Base-by-base conservation (phyloP, 2,113 vertebrate genomes). In the Vimba vimba region DNA sequence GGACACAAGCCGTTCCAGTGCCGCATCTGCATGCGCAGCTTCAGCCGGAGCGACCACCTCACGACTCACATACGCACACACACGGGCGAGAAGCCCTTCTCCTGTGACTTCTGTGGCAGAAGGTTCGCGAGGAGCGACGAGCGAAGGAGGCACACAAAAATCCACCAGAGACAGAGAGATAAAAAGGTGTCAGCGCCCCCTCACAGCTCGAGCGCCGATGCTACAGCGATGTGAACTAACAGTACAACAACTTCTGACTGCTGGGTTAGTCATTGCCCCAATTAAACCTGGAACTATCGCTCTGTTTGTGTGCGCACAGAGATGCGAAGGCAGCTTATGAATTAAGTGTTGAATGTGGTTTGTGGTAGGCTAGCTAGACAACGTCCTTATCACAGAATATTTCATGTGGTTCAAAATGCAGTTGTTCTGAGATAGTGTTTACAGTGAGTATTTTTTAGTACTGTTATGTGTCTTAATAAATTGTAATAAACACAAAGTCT, bases 41-140 rank as follows among this genome's bases (percentile, higher is more conserved):
- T 98, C 93, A 97, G 97, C 94, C 96, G 97, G 47, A 98, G 97
- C 85, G 97, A 98, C 93, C 97, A 98, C 92, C 95, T 98, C 78
- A 97, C 97, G 90, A 97, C 97, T 10, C 97, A 99, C 92, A 98
- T 98, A 84, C 97, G 97, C 85, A 98, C 97, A 6, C 97, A 99
- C 95, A 99, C 97, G 0, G 97, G 97, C 0, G 97, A 99, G 92
- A 99, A 99, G 87, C 97, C 97, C 66, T 98, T 98, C 83, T 96
- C 97, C 84, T 99, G 97, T 91, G 97, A 99, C 88, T 96, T 96
- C 93, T 99, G 97, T 25, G 97, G 97, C 75, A 93, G 97, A 27
- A 98, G 97, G 92, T 99, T 99, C 81, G 98, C 98, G 78, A 91
- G 98, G 69, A 97, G 96, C 86, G 97, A 98, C 71, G 98, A 99